Evolutionary conservation across 2,888 invertebrate species (phyloP).

Genomic region (Synanthedon formicaeformis): DNA sequence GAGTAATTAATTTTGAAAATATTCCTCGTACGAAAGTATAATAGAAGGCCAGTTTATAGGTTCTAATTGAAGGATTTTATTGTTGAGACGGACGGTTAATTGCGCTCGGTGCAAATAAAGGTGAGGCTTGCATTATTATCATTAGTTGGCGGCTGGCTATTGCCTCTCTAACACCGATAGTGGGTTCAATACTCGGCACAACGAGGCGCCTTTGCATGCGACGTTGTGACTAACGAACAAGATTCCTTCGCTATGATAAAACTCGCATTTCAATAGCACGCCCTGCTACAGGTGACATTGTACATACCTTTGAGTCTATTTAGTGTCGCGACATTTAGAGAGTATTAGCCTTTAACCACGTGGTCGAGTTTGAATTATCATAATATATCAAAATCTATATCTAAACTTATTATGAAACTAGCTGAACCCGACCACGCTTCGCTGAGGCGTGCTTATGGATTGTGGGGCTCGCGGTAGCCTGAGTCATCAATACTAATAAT

Average conservation of each 20-base stretch:
- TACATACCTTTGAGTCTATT: constrained; percentile 6
- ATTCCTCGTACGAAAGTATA: not conserved
- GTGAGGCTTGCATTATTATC: not conserved
- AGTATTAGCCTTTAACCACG: too few relatives aligned
- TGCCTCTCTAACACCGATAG: constrained; percentile 56
- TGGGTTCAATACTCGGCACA: constrained; percentile 51
- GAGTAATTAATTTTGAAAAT: constrained; percentile 8
- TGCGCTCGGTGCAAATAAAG: not conserved
- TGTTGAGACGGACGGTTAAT: too few relatives aligned
- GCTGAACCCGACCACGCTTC: too few relatives aligned
- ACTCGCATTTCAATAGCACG: constrained; percentile 46
- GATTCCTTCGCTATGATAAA: constrained; percentile 54
- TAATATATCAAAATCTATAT: too few relatives aligned
- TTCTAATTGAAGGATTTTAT: too few relatives aligned
- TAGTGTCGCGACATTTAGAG: not conserved
- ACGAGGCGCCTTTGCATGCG: constrained; percentile 27
- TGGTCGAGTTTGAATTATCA: too few relatives aligned
- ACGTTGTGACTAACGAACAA: constrained; percentile 59
- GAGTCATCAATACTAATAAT: too few relatives aligned
- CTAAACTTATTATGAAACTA: too few relatives aligned
- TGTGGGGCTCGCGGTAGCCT: too few relatives aligned
- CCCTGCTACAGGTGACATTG: constrained; percentile 4
- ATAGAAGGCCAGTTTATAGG: too few relatives aligned
- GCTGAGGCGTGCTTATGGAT: too few relatives aligned
- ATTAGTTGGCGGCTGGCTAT: constrained; percentile 13